These are phyloP conservation scores for Ammospiza caudacuta DNA, from an alignment of 2,113 vertebrate genomes.

Conservation along the genomic window DNA sequence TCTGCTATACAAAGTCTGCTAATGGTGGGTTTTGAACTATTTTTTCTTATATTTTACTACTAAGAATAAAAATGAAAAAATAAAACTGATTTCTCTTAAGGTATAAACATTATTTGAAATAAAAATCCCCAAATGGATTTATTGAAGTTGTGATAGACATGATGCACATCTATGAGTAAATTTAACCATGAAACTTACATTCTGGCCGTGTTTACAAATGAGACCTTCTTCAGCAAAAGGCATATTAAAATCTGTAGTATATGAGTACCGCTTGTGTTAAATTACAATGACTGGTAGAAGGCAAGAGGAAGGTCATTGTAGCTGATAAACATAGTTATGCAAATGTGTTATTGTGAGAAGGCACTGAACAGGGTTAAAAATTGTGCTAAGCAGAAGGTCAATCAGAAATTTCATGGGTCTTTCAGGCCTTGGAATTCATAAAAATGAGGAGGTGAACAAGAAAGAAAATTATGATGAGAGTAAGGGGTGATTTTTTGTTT, in stretches of 20 bases:
- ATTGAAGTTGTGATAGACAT: not conserved
- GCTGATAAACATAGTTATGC: conserved; percentile 55
- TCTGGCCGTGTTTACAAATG: not conserved
- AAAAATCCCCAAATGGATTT: not conserved
- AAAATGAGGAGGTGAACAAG: not conserved
- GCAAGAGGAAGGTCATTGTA: conserved; percentile 35
- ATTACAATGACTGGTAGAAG: conserved; percentile 28
- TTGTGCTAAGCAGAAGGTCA: conserved; percentile 23
- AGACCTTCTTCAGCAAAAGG: not conserved
- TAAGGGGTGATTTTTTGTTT: not conserved
- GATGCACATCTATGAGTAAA: not conserved
- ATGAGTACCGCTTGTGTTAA: conserved; percentile 23
- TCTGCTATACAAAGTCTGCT: not conserved
- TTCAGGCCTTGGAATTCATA: not conserved
- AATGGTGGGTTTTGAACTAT: not conserved
- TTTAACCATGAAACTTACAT: not conserved
- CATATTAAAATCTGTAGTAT: not conserved
- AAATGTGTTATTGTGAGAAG: conserved; percentile 50
- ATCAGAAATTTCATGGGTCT: not conserved
- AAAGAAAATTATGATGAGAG: not conserved
- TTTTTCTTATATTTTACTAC: not conserved
- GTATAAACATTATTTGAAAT: not conserved
- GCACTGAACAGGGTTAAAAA: conserved; percentile 26
- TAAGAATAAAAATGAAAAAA: not conserved
- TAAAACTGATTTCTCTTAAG: not conserved